Base-by-base conservation (phyloP, 2,888 invertebrate genomes). In the Diloba caeruleocephala region DNA sequence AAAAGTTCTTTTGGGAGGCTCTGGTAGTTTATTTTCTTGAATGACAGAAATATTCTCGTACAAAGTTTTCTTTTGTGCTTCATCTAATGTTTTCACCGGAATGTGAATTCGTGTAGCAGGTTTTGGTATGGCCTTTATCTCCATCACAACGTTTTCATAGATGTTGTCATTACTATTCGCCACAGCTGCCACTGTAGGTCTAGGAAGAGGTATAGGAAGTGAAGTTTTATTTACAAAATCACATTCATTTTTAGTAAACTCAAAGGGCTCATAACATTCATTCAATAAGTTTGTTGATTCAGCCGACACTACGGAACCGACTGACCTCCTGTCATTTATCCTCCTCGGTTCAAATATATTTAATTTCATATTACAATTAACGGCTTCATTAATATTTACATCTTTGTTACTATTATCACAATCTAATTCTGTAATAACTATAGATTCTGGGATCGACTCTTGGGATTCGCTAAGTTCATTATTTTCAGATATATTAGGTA, bases 401-500 rank as follows among this genome's bases (percentile, higher is more conserved):
- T 60, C 57, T 45, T 51, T 54, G 13, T 71, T 66, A 43, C 56
- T 74, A 59, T 59, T 79, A 74, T 81, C 74, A 79, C 71, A 77
- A 53, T 81, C 75, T 41, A 79, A 52, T 65, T 85, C 81, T 39
- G 71, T 79, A 52, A 82, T 81, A 19, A 78, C 55, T 19, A 85
- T 69, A 45, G 84, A 83, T 39, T 85, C 87, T 23, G 77, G 52
- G 13, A 84, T 69, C 6, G 89, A 89, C 70, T 90, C 89, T 50
- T 75, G 71, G 10, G 88, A 85, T 75, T 89, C 90, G 60, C 87
- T 87, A 7, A 87, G 74, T 76, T 93, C 93, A 41, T 86, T 90
- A 53, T 92, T 91, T 81, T 93, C 93, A 9, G 91, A 88, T 78
- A 93, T 93, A 74, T 93, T 92, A 29, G 92, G 93, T 45, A 93